A percentile compares a stretch with the other conserved stretches of the same genome.
phyloP scores from a whole-genome alignment of 92 coral and sea anemone genomes.

The Porites lobata region DNA sequence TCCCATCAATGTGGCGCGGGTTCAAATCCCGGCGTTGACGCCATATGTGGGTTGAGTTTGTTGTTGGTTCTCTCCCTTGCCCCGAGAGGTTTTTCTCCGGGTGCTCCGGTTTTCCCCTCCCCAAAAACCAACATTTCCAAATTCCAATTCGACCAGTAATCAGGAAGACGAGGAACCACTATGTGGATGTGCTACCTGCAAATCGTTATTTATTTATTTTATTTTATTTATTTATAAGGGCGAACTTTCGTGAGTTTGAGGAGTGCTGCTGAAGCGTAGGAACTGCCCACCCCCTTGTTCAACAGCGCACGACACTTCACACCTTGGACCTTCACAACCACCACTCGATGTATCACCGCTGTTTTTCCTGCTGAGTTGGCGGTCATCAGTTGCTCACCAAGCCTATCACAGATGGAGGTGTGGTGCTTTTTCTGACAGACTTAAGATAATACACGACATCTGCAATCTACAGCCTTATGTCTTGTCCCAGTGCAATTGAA shows the following conservation, averaged over 20 bases:
- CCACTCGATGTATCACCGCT: not conserved
- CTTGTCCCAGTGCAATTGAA: not conserved
- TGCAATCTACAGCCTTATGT: not conserved
- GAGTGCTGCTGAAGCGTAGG: not conserved
- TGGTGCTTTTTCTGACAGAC: not conserved
- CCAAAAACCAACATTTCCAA: too few relatives aligned
- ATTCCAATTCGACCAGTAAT: too few relatives aligned
- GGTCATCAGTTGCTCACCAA: not conserved
- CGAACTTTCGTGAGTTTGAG: not conserved
- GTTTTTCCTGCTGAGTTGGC: not conserved
- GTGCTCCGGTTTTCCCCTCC: too few relatives aligned
- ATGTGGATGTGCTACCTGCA: too few relatives aligned
- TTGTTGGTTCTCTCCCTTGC: too few relatives aligned
- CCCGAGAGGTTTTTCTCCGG: too few relatives aligned
- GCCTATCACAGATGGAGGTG: not conserved
- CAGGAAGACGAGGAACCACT: too few relatives aligned
- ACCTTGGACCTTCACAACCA: not conserved
- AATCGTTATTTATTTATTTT: too few relatives aligned
- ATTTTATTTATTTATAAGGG: constrained; percentile 1
- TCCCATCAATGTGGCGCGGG: too few relatives aligned
- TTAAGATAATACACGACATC: too few relatives aligned
- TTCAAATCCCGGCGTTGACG: too few relatives aligned
- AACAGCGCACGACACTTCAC: constrained; percentile 1
- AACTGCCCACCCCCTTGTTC: not conserved
- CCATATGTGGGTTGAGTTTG: too few relatives aligned